Conservation (phyloP, 2,888 invertebrate species). For the Drosophila formosana region DNA sequence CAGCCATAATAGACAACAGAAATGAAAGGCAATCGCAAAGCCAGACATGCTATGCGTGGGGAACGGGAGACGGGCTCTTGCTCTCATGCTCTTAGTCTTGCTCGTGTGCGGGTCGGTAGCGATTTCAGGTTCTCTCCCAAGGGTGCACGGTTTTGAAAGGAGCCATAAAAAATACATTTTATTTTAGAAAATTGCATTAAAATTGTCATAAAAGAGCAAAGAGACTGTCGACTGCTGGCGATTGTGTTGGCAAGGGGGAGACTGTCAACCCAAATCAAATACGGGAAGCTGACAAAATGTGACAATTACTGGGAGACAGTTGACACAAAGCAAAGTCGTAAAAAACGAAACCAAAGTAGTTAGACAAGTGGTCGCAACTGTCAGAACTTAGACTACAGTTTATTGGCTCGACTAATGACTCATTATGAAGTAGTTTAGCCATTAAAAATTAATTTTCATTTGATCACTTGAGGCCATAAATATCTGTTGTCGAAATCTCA, state of each 20-base stretch:
- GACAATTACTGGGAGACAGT: slow-evolving; percentile 77
- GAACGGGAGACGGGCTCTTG: slow-evolving; percentile 3
- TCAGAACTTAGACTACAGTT: slow-evolving; percentile 23
- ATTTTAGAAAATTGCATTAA: slow-evolving; percentile 81
- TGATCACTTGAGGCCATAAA: slow-evolving; percentile 56
- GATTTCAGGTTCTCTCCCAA: slow-evolving; percentile 49
- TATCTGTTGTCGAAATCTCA: slow-evolving; percentile 51
- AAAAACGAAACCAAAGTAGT: slow-evolving; percentile 40
- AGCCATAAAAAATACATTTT: slow-evolving; percentile 77
- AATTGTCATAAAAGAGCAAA: slow-evolving; percentile 69
- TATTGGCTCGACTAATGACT: slow-evolving; percentile 42
- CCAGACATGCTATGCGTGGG: slow-evolving; percentile 22
- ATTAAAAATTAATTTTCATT: slow-evolving; percentile 14
- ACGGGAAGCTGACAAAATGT: slow-evolving; percentile 80
- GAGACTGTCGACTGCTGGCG: slow-evolving; percentile 4
- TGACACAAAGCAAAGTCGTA: slow-evolving; percentile 64
- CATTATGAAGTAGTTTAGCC: slow-evolving; percentile 34
- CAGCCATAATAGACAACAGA: slow-evolving; percentile 59
- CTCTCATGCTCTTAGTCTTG: background rate
- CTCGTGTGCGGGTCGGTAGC: slow-evolving; percentile 34
- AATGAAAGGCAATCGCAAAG: slow-evolving; percentile 65
- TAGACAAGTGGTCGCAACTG: slow-evolving; percentile 34
- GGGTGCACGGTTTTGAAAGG: slow-evolving; percentile 56
- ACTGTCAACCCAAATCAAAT: slow-evolving; percentile 68
- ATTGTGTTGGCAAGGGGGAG: background rate